phyloP scores from a whole-genome alignment of 2,797 vertebrate genomes.

The Brachyalestes nurse region DNA sequence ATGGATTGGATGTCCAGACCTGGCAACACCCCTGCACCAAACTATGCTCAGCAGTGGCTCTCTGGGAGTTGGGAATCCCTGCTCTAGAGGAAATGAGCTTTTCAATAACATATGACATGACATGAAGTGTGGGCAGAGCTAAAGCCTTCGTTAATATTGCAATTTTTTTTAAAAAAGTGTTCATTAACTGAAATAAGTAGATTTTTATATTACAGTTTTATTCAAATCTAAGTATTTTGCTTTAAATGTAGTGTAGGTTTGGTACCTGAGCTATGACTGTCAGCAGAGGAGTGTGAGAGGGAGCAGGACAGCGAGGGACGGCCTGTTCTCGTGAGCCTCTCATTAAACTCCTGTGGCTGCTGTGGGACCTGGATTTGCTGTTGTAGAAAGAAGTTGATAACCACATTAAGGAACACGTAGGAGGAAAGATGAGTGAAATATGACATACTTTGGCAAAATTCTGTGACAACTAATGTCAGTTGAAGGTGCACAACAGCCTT shows the following conservation, averaged over 20 bases:
- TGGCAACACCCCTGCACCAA: no score
- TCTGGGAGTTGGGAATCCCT: no score
- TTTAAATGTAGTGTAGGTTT: background rate
- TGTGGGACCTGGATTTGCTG: constrained; percentile 94
- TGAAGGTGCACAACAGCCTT: background rate
- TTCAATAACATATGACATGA: no score
- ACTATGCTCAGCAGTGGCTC: no score
- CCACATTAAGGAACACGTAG: background rate
- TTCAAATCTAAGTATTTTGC: no score
- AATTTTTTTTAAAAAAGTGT: no score
- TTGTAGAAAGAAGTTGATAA: constrained; percentile 1
- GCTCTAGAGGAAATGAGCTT: no score
- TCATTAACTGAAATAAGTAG: no score
- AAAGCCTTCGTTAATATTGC: no score
- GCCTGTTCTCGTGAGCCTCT: constrained; percentile 93
- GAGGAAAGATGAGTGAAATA: background rate
- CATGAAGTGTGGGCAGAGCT: no score
- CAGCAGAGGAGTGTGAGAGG: constrained; percentile 94
- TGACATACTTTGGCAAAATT: background rate
- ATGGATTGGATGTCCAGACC: no score
- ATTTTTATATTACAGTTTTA: no score
- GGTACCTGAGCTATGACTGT: constrained; percentile 95
- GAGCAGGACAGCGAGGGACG: constrained; percentile 94
- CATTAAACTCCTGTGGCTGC: constrained; percentile 96
- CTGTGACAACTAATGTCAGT: background rate